These are phyloP conservation scores for Cervus canadensis DNA, from an alignment of 2,113 vertebrate species.

Conservation along the genomic window DNA sequence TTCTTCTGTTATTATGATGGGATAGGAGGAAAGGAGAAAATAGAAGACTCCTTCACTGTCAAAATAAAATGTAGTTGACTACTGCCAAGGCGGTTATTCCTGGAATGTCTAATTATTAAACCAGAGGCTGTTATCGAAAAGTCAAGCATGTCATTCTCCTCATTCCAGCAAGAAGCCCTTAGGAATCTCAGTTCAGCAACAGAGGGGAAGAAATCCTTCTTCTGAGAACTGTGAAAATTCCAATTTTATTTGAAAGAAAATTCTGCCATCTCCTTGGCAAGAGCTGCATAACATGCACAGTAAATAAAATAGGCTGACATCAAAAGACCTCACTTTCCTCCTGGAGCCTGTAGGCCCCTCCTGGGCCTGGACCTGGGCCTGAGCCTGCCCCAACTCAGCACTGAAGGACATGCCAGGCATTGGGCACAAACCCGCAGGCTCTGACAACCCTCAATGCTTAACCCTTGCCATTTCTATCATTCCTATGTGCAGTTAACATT, in stretches of 20 bases:
- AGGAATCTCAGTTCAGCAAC: neutral
- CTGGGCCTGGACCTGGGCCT: neutral
- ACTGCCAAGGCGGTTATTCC: neutral
- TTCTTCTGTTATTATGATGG: neutral
- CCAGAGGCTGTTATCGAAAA: neutral
- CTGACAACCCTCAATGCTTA: neutral
- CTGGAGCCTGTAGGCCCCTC: neutral
- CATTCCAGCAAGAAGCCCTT: neutral
- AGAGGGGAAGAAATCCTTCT: neutral
- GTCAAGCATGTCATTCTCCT: neutral
- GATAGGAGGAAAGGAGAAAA: neutral
- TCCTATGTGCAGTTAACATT: neutral
- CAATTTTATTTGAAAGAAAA: conserved; percentile 41
- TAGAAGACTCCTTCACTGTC: neutral
- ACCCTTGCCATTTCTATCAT: neutral
- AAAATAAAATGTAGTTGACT: conserved; percentile 33
- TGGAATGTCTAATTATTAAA: conserved; percentile 30
- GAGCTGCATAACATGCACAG: neutral
- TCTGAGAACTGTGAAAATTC: neutral
- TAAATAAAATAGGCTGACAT: neutral
- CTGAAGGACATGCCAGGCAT: neutral
- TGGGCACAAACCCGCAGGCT: neutral
- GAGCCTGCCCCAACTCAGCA: neutral
- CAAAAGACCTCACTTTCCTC: neutral
- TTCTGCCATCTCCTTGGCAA: conserved; percentile 51